Percentiles rank a stretch among this genome's conserved stretches.
phyloP scores from a whole-genome alignment of 2,888 invertebrate species.

The Apamea sordens region DNA sequence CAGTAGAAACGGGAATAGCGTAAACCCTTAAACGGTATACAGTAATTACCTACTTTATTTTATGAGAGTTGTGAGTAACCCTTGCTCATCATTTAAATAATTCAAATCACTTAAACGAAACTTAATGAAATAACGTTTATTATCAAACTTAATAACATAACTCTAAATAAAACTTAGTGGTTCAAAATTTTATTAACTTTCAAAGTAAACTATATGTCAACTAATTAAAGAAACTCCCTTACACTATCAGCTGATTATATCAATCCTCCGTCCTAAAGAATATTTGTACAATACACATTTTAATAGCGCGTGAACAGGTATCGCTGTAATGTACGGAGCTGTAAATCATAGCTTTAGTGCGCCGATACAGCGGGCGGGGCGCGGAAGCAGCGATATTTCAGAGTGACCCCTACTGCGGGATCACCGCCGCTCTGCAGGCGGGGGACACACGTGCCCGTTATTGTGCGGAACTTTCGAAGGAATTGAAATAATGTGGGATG shows the following conservation, averaged over 20 bases:
- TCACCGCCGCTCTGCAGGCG: conserved; percentile 40
- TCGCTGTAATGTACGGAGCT: conserved; percentile 47
- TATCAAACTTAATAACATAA: neutral
- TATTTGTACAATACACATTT: conserved; percentile 40
- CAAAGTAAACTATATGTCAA: neutral
- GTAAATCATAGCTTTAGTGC: conserved; percentile 62
- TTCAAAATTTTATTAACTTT: neutral
- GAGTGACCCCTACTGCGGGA: conserved; percentile 58
- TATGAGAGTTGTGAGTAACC: neutral
- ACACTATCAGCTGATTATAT: neutral
- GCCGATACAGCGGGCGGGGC: conserved; percentile 62
- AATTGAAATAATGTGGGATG: neutral
- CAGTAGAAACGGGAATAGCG: neutral
- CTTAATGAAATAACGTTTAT: neutral
- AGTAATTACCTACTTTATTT: neutral
- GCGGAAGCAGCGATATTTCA: conserved; percentile 60
- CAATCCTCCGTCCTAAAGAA: conserved; percentile 18
- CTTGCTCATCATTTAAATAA: neutral
- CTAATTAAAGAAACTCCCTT: neutral
- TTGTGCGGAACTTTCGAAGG: conserved; percentile 17
- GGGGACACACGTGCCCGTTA: conserved; percentile 26
- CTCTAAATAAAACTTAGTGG: neutral
- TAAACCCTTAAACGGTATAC: neutral
- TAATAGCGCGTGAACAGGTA: conserved; percentile 59
- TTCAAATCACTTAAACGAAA: neutral